phyloP scores from a whole-genome alignment of 2,888 invertebrate genomes.

The Agrochola macilenta region DNA sequence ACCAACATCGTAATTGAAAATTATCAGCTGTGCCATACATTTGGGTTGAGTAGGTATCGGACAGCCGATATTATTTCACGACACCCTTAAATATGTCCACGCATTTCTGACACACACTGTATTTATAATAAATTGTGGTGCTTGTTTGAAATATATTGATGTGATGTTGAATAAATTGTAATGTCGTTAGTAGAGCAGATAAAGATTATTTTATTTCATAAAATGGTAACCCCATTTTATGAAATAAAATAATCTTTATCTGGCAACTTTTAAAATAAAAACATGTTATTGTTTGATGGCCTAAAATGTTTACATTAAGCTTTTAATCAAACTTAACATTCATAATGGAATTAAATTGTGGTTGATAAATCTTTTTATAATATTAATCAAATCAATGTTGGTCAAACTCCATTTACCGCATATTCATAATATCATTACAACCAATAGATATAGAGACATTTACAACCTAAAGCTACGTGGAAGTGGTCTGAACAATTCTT shows the following conservation, averaged over 20 bases:
- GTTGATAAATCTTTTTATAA: conserved; percentile 1
- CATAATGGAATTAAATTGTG: not conserved
- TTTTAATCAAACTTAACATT: not conserved
- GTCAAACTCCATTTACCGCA: conserved; percentile 5
- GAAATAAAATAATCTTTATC: conserved; percentile 6
- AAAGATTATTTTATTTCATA: no score
- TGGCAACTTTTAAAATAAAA: conserved; percentile 1
- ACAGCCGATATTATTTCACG: not conserved
- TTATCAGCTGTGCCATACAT: not conserved
- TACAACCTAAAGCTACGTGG: conserved; percentile 2
- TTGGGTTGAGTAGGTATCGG: not conserved
- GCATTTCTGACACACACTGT: not conserved
- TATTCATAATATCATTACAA: not conserved
- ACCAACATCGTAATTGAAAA: not conserved
- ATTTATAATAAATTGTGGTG: conserved; percentile 38
- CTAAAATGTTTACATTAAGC: conserved; percentile 10
- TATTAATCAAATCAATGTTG: conserved; percentile 7
- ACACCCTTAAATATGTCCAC: not conserved
- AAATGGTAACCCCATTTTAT: conserved; percentile 14
- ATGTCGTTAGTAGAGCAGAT: conserved; percentile 14
- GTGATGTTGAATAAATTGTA: conserved; percentile 25
- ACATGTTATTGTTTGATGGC: not conserved
- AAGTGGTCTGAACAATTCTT: conserved; percentile 22
- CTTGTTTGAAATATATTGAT: conserved; percentile 35
- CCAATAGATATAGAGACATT: conserved; percentile 5